Conservation (phyloP, 23 tunicate species). For the Halocynthia aurantium region DNA sequence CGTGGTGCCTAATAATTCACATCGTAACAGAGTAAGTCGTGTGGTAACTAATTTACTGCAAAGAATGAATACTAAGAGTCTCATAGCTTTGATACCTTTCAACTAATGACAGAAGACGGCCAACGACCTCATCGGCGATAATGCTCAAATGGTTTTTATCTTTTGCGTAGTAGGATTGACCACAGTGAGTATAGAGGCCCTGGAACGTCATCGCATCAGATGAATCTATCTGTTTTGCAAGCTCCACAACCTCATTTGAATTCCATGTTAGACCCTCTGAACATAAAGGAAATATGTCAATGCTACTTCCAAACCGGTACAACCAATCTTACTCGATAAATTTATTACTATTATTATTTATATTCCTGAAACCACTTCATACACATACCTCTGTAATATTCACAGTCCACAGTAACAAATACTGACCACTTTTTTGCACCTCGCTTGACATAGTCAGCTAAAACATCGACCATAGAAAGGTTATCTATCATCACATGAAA, state of each 20-base stretch:
- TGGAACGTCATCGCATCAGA: constrained; percentile 16
- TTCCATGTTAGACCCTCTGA: constrained; percentile 30
- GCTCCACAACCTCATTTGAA: constrained; percentile 5
- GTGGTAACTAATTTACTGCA: no score
- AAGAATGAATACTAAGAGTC: no score
- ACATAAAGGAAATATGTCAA: background rate
- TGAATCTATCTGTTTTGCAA: constrained; percentile 17
- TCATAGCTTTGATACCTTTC: constrained; percentile 6
- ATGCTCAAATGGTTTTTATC: constrained; percentile 12
- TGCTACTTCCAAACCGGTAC: no score
- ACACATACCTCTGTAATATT: constrained; percentile 31
- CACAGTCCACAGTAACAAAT: constrained; percentile 37
- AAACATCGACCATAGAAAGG: background rate
- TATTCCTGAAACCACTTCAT: no score
- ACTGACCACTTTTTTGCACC: constrained; percentile 54
- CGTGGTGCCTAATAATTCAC: no score
- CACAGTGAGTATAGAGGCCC: constrained; percentile 75
- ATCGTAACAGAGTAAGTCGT: no score
- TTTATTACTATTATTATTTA: no score
- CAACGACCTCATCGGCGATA: constrained; percentile 24
- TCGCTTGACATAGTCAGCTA: constrained; percentile 5
- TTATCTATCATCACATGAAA: constrained; percentile 59
- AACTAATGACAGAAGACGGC: constrained; percentile 18
- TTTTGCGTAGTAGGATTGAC: constrained; percentile 42
- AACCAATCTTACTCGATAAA: no score